These are phyloP conservation scores for Patella ulyssiponensis DNA, from an alignment of 2,888 invertebrate genomes.

Conservation along the genomic window DNA sequence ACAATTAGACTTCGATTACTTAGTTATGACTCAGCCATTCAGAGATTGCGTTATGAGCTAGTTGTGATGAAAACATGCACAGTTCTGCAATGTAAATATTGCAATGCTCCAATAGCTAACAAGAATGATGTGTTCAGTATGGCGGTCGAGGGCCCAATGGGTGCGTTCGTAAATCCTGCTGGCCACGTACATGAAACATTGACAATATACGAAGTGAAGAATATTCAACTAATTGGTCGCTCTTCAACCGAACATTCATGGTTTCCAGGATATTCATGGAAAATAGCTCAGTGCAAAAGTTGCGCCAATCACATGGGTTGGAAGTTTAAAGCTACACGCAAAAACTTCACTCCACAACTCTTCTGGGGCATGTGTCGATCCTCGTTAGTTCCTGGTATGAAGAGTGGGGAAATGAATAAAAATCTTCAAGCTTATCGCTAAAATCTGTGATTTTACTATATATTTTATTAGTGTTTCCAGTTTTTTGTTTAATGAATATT, in stretches of 20 bases:
- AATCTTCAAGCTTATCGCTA: background rate
- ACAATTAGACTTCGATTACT: conserved; percentile 78
- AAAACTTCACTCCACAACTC: conserved; percentile 78
- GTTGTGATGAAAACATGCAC: conserved; percentile 72
- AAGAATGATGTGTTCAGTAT: conserved; percentile 84
- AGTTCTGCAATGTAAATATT: conserved; percentile 74
- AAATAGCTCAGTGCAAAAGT: conserved; percentile 80
- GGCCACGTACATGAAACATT: conserved; percentile 87
- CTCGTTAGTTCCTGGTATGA: conserved; percentile 62
- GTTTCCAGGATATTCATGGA: conserved; percentile 92
- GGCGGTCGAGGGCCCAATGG: conserved; percentile 84
- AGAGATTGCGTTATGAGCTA: conserved; percentile 78
- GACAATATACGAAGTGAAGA: conserved; percentile 74
- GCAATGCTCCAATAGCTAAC: conserved; percentile 62
- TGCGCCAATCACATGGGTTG: conserved; percentile 85
- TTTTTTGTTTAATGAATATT: no score
- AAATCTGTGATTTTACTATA: no score
- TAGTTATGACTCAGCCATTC: conserved; percentile 79
- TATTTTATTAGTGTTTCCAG: no score
- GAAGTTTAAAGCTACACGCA: conserved; percentile 81
- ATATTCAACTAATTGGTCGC: conserved; percentile 73
- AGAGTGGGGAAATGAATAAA: conserved; percentile 18
- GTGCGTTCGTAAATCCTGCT: conserved; percentile 85
- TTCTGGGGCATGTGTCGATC: conserved; percentile 82
- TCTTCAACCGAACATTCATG: conserved; percentile 84